Conservation (phyloP, 1,140 invertebrate species). For the Pseudomyrmex sp. region DNA sequence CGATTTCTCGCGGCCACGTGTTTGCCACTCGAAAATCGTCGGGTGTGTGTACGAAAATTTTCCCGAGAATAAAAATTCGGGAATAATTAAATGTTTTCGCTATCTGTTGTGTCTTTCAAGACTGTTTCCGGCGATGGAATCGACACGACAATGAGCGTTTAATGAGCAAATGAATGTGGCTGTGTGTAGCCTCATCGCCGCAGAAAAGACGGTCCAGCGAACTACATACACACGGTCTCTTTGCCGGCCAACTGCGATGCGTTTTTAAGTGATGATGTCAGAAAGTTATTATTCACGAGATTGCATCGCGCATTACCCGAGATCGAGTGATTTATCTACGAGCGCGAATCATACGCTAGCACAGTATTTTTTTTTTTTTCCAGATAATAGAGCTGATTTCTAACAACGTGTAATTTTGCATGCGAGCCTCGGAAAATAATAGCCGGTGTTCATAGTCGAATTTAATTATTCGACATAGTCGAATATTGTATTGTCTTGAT, state of each 20-base stretch:
- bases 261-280: slow-evolving; percentile 36
- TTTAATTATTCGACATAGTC: neutral
- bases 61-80: neutral
- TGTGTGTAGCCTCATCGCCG: neutral
- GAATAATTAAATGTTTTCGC: neutral
- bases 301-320: neutral
- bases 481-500: too few species aligned
- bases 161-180: neutral
- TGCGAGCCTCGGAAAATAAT: neutral
- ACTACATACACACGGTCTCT: neutral
- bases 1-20: neutral
- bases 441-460: neutral
- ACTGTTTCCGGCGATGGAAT: neutral
- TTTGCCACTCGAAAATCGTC: neutral
- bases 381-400: neutral
- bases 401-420: neutral
- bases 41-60: neutral
- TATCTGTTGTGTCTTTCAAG: too few species aligned
- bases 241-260: neutral
- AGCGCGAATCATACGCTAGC: neutral
- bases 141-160: too few species aligned
- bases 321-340: slow-evolving; percentile 9
- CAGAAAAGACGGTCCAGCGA: neutral
- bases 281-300: neutral
- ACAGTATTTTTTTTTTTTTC: neutral